Evolutionary conservation across 1,140 invertebrate species (phyloP).

Genomic region (Formica exsecta): DNA sequence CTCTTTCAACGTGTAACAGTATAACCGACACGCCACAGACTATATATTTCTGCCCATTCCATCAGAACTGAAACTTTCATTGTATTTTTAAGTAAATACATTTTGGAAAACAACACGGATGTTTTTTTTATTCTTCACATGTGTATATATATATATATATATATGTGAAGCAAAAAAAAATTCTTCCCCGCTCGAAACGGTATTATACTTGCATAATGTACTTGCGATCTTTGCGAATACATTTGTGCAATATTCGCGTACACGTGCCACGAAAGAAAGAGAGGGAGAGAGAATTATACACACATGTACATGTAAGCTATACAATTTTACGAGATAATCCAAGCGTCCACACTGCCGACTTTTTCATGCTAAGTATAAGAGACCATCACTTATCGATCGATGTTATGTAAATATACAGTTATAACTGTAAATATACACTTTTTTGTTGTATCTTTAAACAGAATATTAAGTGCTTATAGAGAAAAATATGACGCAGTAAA

Average conservation of each 20-base stretch:
- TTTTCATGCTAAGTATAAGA: slow-evolving; percentile 33
- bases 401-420: slow-evolving; percentile 55
- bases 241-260: slow-evolving; percentile 38
- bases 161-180: slow-evolving; percentile 60
- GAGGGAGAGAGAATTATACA: background rate
- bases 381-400: slow-evolving; percentile 49
- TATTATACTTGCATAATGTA: slow-evolving; percentile 44
- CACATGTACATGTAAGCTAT: slow-evolving; percentile 30
- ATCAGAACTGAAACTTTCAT: slow-evolving; percentile 81
- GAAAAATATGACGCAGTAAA: slow-evolving; percentile 25
- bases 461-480: slow-evolving; percentile 32
- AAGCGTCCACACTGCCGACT: slow-evolving; percentile 44
- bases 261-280: too few relatives aligned
- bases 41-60: slow-evolving; percentile 81
- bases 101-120: slow-evolving; percentile 78
- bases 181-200: slow-evolving; percentile 60
- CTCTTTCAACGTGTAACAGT: slow-evolving; percentile 69
- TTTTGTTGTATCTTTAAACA: slow-evolving; percentile 56
- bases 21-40: slow-evolving; percentile 75
- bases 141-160: background rate
- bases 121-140: slow-evolving; percentile 76
- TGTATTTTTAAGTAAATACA: slow-evolving; percentile 83
- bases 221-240: slow-evolving; percentile 25
- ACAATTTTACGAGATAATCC: slow-evolving; percentile 49
- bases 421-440: slow-evolving; percentile 52